Base-by-base conservation (phyloP, 2,113 vertebrate species). In the Columba janthina region DNA sequence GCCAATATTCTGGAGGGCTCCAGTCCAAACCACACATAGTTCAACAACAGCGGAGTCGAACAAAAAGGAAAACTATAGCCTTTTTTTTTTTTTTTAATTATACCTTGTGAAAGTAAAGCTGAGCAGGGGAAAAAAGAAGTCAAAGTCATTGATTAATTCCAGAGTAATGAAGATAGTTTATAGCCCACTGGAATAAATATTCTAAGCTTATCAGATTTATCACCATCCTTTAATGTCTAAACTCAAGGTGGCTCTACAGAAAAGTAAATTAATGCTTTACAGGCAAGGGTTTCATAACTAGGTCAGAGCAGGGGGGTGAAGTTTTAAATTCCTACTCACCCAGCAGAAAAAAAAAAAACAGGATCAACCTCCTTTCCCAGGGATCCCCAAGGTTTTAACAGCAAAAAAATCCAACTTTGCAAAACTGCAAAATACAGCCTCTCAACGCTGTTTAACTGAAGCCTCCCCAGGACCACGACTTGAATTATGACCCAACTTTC, bases 1-100 rank as follows among this genome's bases (percentile, higher is more conserved):
- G 96, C 92, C 96, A 96, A 95, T 84, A 96, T 84, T 94, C 92
- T 89, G 56, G 66, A 95, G 76, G 96, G 94, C 94, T 85, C 53
- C 50, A 85, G 73, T 94, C 96, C 96, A 96, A 97, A 92, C 90
- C 94, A 96, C 92, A 89, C 84, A 95, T 82, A 95, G 94, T 17
- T 95, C 92, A 89, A 90, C 90, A 96, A 92, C 85, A 96, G 92
- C 92, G 72, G 66, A 93, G 66, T 10, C 89, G 87, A 92, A 92
- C 80, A 82, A 94, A 94, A 86, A 96, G 72, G 84, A 93, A 93
- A 97, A 96, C 88, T 92, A 64, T 16, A 61, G 77, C 46, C 53
- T 40, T 58, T 50, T 42, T 46, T 20, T 12, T 83, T 85, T 46
- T 70, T 72, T 94, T 91, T 72, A 96, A 96, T 93, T 80, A 92